Evolutionary conservation across 2,888 invertebrate species (phyloP).

Genomic region (Exocentrus adspersus): DNA sequence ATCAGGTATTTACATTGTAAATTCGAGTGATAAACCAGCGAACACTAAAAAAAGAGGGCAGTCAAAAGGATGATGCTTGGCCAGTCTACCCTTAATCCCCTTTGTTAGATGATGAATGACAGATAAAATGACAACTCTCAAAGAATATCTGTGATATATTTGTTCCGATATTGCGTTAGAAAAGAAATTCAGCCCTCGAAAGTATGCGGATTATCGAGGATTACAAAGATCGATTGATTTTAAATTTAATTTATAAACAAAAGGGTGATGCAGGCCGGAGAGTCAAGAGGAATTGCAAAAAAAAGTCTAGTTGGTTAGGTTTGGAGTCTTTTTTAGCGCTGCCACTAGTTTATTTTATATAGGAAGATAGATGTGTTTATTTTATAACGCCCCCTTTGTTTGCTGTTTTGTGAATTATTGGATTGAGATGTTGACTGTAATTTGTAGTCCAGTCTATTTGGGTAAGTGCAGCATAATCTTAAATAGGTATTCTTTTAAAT

Average conservation of each 20-base stretch:
- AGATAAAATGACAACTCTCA: slow-evolving; percentile 1
- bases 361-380: no score
- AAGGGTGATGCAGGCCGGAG: background rate
- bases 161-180: background rate
- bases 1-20: background rate
- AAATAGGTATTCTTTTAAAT: no score
- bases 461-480: no score
- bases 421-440: no score
- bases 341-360: no score
- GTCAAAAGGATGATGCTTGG: background rate
- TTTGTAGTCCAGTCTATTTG: background rate
- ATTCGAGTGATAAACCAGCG: background rate
- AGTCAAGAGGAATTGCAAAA: background rate
- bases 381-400: no score
- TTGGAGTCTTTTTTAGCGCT: background rate
- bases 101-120: slow-evolving; percentile 3
- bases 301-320: background rate
- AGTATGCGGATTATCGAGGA: background rate
- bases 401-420: no score
- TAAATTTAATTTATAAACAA: background rate
- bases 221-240: slow-evolving; percentile 1
- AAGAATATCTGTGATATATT: slow-evolving; percentile 3
- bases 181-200: background rate
- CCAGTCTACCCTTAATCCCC: background rate
- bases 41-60: background rate